These are phyloP conservation scores for Micrastur ruficollis DNA, from an alignment of 2,797 vertebrate species.

Conservation along the genomic window DNA sequence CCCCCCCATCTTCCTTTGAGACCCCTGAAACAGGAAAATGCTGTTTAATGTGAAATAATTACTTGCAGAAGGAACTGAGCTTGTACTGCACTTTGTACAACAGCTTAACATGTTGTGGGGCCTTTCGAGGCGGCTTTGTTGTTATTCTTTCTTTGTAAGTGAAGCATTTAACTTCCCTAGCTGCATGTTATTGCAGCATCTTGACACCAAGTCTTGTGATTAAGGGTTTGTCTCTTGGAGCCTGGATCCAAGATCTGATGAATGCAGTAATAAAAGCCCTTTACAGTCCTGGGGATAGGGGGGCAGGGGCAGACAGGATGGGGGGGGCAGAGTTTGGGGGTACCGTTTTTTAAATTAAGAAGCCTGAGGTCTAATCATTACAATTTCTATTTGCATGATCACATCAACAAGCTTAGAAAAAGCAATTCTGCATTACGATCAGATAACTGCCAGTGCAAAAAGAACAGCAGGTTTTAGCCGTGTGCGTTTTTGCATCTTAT, in stretches of 20 bases:
- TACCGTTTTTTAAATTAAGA: neutral
- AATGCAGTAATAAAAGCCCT: neutral
- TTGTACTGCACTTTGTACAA: neutral
- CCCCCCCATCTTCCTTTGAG: neutral
- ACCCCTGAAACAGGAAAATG: neutral
- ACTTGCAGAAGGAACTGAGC: neutral
- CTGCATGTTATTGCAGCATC: neutral
- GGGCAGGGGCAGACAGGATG: accelerated
- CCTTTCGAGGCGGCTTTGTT: neutral
- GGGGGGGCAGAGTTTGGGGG: neutral
- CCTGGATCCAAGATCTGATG: neutral
- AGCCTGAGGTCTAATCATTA: neutral
- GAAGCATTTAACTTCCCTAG: neutral
- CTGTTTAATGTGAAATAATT: neutral
- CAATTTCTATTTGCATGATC: neutral
- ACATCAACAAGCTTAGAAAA: neutral
- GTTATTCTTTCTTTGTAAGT: neutral
- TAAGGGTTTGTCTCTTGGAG: neutral
- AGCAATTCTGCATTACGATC: neutral
- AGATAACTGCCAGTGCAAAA: neutral
- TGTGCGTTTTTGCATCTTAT: neutral
- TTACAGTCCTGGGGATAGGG: neutral
- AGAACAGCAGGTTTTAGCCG: neutral
- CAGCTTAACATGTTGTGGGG: neutral
- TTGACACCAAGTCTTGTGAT: neutral